Conservation (phyloP, 1,140 invertebrate species). For the Dendroctonus ponderosae region DNA sequence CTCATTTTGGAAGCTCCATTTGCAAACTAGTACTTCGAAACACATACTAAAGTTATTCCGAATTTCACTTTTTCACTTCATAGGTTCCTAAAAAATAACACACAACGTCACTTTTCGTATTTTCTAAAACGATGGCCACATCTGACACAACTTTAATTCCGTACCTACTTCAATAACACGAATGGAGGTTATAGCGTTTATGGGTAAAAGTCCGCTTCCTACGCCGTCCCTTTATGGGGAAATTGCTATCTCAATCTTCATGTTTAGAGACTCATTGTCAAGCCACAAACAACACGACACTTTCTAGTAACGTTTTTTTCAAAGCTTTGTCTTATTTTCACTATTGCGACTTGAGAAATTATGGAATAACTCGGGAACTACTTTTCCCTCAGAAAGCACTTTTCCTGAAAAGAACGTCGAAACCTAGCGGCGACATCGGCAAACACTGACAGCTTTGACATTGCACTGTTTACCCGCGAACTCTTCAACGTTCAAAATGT, state of each 20-base stretch:
- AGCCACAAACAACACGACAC: background rate
- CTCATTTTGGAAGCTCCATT: conserved; percentile 47
- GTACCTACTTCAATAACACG: conserved; percentile 66
- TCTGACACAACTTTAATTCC: conserved; percentile 63
- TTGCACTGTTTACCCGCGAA: conserved; percentile 15
- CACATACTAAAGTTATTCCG: conserved; percentile 51
- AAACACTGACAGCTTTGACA: conserved; percentile 29
- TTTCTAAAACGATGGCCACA: conserved; percentile 62
- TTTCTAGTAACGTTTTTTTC: background rate
- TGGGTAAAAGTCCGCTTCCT: conserved; percentile 62
- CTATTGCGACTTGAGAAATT: background rate
- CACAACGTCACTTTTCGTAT: conserved; percentile 51
- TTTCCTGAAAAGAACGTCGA: conserved; percentile 12
- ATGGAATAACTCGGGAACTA: conserved; percentile 14
- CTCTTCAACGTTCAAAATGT: conserved; percentile 4
- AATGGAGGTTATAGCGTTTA: conserved; percentile 70
- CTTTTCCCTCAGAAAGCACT: conserved; percentile 25
- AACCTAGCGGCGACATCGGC: conserved; percentile 20
- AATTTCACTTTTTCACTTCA: conserved; percentile 54
- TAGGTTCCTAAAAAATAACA: conserved; percentile 47
- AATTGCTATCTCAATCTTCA: conserved; percentile 30
- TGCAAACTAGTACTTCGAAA: conserved; percentile 50
- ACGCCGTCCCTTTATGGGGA: conserved; percentile 45
- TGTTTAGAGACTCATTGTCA: background rate
- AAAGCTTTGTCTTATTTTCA: background rate